Evolutionary conservation across 2,888 invertebrate species (phyloP).

Genomic region (Coenonympha glycerion): DNA sequence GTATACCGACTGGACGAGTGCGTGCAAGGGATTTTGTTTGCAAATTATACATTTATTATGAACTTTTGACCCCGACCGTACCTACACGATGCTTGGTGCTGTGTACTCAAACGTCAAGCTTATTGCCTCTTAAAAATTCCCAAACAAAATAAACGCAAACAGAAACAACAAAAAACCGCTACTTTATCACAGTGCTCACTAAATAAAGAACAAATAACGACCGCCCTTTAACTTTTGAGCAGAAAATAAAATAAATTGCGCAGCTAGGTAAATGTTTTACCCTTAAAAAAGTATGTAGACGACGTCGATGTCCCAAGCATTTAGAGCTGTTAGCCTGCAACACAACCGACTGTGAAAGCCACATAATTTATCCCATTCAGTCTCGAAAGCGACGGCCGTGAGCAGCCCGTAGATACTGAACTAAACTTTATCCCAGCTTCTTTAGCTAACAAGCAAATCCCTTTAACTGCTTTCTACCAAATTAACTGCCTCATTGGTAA

Average conservation of each 20-base stretch:
- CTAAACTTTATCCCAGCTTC: not conserved
- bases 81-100: too few species aligned
- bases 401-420: not conserved
- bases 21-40: too few species aligned
- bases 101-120: too few species aligned
- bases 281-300: conserved; percentile 9
- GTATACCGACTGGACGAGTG: too few species aligned
- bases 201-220: conserved; percentile 5
- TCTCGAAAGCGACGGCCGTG: not conserved
- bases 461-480: too few species aligned
- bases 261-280: conserved; percentile 3
- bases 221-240: conserved; percentile 1
- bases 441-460: not conserved
- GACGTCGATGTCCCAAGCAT: conserved; percentile 3
- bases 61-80: too few species aligned
- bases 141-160: not conserved
- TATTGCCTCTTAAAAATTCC: not conserved
- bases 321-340: conserved; percentile 1
- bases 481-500: too few species aligned
- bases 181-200: not conserved
- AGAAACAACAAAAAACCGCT: not conserved
- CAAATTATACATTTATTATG: too few species aligned
- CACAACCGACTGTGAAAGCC: conserved; percentile 8
- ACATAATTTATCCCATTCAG: conserved; percentile 4
- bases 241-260: conserved; percentile 2